Base-by-base conservation (phyloP, 2,888 invertebrate genomes). In the Pasiphila rectangulata region DNA sequence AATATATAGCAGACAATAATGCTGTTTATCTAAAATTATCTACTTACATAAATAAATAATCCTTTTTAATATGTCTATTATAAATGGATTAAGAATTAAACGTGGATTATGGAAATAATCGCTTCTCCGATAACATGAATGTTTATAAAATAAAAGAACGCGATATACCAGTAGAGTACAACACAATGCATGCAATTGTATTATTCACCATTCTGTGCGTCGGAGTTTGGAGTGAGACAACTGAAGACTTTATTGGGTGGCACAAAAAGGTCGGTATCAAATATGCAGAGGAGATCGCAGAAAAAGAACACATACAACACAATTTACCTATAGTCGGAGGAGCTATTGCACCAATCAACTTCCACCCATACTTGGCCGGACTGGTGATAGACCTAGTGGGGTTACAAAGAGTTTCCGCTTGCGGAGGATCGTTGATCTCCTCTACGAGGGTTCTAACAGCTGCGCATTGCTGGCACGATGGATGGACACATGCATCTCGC, bases 391-490 rank as follows among this genome's bases (percentile, higher is more conserved):
- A 81, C 24, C 47, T 81, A 1, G 50, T 69, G 24, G 82, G 79
- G 9, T 40, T 70, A 2, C 9, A 51, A 0, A 56, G 65, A 0
- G 74, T 71, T 4, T 78, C 82, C 0, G 80, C 77, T 0, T 84
- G 83, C 39, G 84, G 84, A 3, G 83, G 82, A 21, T 75, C 83
- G 1, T 59, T 84, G 2, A 47, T 84, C 3, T 64, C 77, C 1
- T 39, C 62, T 7, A 64, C 60, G 4, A 76, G 74, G 53, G 64
- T 83, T 2, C 51, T 84, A 4, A 83, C 84, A 4, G 84, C 84
- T 1, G 84, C 84, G 5, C 84, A 84, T 55, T 84, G 84, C 57
- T 84, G 82, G 81, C 67, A 57, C 42, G 82, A 83, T 42, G 82
- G 82, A 27, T 56, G 66, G 40, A 63, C 66, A 51, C 73, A 74